phyloP scores from a whole-genome alignment of 2,888 invertebrate species.

The Odontocerum albicorne region DNA sequence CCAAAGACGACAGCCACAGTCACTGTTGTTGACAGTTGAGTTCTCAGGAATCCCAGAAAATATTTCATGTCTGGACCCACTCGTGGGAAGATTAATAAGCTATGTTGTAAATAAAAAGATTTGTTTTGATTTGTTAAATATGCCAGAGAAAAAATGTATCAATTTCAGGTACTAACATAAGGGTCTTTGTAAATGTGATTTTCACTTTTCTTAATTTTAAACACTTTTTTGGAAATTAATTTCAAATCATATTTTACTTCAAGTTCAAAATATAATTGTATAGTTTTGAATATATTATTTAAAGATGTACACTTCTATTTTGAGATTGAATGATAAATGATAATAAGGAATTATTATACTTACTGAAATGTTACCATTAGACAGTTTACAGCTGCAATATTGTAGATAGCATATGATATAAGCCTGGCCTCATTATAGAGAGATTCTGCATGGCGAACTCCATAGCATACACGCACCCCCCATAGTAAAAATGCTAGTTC shows the following conservation, averaged over 20 bases:
- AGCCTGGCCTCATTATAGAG: slow-evolving; percentile 90
- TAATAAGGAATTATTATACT: no score
- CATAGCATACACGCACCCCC: slow-evolving; percentile 85
- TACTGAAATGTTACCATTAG: slow-evolving; percentile 93
- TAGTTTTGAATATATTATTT: no score
- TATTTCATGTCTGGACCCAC: slow-evolving; percentile 94
- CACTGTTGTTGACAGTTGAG: slow-evolving; percentile 89
- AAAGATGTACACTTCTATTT: no score
- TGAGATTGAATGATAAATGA: no score
- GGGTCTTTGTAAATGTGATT: no score
- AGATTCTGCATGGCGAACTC: slow-evolving; percentile 88
- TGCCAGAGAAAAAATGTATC: no score
- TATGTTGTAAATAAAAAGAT: slow-evolving; percentile 47
- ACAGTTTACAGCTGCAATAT: slow-evolving; percentile 89
- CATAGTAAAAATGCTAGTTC: slow-evolving; percentile 79
- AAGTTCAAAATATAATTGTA: no score
- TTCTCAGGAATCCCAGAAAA: slow-evolving; percentile 86
- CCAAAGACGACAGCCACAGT: slow-evolving; percentile 83
- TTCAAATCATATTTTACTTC: no score
- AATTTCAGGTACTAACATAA: no score
- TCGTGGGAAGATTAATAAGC: slow-evolving; percentile 80
- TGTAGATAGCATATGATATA: slow-evolving; percentile 93
- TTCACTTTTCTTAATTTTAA: no score
- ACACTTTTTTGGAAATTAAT: no score
- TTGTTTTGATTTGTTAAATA: no score